These are phyloP conservation scores for Zootermopsis nevadensis DNA, from an alignment of 2,888 invertebrate genomes.

Conservation along the genomic window DNA sequence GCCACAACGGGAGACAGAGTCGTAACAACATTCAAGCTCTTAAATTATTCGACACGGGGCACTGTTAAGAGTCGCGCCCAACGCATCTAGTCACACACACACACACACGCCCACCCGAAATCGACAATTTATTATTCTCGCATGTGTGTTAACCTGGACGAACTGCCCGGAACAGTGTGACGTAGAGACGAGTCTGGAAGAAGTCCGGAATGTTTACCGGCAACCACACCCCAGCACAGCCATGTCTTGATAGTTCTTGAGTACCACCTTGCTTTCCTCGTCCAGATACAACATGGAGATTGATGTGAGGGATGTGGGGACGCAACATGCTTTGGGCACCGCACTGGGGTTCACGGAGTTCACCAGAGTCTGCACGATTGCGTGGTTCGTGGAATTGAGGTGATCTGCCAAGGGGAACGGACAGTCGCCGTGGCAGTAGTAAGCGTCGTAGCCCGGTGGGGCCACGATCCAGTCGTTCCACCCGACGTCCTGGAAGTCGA, in stretches of 20 bases:
- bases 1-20: neutral
- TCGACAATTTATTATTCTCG: neutral
- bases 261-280: slow-evolving; percentile 92
- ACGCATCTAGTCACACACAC: neutral
- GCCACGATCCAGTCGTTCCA: slow-evolving; percentile 99
- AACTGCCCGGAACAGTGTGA: slow-evolving; percentile 2
- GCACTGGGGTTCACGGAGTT: slow-evolving; percentile 91
- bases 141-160: neutral
- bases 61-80: neutral
- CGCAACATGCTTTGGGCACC: slow-evolving; percentile 97
- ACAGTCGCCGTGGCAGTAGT: slow-evolving; percentile 95
- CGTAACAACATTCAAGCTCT: neutral
- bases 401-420: slow-evolving; percentile 93
- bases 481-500: slow-evolving; percentile 95
- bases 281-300: slow-evolving; percentile 98
- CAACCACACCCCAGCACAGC: slow-evolving; percentile 98
- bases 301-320: slow-evolving; percentile 92
- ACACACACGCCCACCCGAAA: neutral
- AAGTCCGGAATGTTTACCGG: slow-evolving; percentile 71
- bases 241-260: slow-evolving; percentile 99
- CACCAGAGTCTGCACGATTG: slow-evolving; percentile 96
- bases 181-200: neutral
- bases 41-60: neutral
- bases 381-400: slow-evolving; percentile 97
- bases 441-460: slow-evolving; percentile 95